Conservation (phyloP, 1,140 invertebrate species). For the Drosophila seguyi region DNA sequence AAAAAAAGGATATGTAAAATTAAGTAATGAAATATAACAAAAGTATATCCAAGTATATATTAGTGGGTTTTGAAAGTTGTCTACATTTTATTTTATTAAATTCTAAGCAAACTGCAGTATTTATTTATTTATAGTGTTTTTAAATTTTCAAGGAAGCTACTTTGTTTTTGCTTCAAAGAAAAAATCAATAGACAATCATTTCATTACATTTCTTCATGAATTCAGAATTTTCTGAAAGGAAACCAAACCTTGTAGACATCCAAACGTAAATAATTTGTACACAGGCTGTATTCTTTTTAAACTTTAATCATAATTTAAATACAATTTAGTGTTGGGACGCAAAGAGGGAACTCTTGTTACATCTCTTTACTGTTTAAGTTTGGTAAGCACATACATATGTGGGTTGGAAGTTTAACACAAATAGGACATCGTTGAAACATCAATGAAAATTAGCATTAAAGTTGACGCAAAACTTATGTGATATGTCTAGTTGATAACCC, state of each 20-base stretch:
- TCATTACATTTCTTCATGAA: background rate
- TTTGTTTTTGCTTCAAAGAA: too few species aligned
- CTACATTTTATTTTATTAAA: too few species aligned
- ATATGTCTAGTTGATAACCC: constrained; percentile 23
- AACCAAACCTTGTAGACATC: background rate
- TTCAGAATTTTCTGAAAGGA: background rate
- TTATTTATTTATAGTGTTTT: too few species aligned
- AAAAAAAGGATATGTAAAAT: background rate
- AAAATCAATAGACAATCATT: too few species aligned
- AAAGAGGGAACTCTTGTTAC: constrained; percentile 16
- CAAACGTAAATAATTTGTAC: background rate
- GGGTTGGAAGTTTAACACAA: constrained; percentile 6
- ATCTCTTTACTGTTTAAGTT: constrained; percentile 6
- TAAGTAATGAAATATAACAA: background rate
- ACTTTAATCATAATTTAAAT: constrained; percentile 22
- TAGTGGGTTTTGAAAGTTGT: too few species aligned
- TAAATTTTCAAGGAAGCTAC: too few species aligned
- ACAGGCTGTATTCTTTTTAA: constrained; percentile 6
- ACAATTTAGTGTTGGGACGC: constrained; percentile 21
- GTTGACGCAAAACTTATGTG: constrained; percentile 10
- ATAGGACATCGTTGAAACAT: constrained; percentile 14
- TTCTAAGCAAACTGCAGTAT: too few species aligned
- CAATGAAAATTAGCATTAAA: constrained; percentile 4
- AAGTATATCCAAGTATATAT: too few species aligned
- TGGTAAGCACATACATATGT: constrained; percentile 12